Evolutionary conservation across 2,888 invertebrate species (phyloP), one percentile per base, ranked within the genome.

Genomic region (Drosophila stalkeri): DNA sequence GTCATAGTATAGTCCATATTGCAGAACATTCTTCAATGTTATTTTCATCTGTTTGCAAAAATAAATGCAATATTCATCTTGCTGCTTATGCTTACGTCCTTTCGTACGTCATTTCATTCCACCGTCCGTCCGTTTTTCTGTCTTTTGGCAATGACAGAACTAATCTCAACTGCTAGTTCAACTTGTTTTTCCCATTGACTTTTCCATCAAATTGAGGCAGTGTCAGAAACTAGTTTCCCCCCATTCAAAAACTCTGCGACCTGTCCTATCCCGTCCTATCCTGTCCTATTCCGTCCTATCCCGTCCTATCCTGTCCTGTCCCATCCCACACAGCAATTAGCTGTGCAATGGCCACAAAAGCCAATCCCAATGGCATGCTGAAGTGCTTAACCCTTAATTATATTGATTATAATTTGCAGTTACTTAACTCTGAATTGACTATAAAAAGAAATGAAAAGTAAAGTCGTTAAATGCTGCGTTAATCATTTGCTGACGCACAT

Each of bases 401-500:
- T 35, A 39, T 23, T 6, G 37, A 23, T 23, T 20, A 37, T 37
- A 52, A 23, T 37, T 16, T 4, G 37, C 54, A 23, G 23, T n/a
- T 18, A 6, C 31, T 11, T 2, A 5, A 27, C 39, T 12, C n/a
- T 31, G 14, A 56, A 16, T 31, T 31, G 31, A n/a, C 4, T 14
- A 31, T 56, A 16, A 33, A 16, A 31, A 9, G 1, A 33, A 33
- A 7, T 35, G 4, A 0, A 16, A 16, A 44, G 3, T 9, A 43
- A 18, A 31, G 12, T n/a, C 16, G 55, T 37, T 37, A 37, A 37
- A 7, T 47, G 41, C 18, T 18, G 27, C 23, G 23, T 23, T 27
- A 33, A 39, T 35, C 46, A 63, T 64, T 51, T 43, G 14, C 47
- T 16, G 33, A 46, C 35, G 37, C 37, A 23, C 54, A 46, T 47